Conservation (phyloP, 2,797 vertebrate species). For the Danionella dracula region DNA sequence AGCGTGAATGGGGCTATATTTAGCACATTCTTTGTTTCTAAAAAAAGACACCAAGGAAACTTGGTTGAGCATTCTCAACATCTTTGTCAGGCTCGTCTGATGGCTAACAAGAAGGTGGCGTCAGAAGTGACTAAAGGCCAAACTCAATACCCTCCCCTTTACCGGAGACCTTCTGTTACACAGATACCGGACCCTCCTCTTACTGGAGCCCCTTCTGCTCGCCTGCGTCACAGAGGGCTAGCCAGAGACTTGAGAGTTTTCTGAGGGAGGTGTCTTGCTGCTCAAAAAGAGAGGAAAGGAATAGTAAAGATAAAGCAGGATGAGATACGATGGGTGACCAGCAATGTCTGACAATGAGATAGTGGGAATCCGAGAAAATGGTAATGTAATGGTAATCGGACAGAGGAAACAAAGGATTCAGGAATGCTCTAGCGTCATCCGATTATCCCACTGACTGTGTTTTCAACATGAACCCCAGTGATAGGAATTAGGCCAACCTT, state of each 20-base stretch:
- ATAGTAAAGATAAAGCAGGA: constrained; percentile 38
- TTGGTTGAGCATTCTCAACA: constrained; percentile 48
- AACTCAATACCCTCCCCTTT: constrained; percentile 8
- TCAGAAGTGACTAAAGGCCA: constrained; percentile 10
- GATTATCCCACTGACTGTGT: constrained; percentile 51
- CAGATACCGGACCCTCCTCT: constrained; percentile 32
- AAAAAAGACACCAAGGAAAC: constrained; percentile 59
- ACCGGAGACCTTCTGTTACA: constrained; percentile 28
- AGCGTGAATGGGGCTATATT: constrained; percentile 52
- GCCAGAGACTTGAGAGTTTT: constrained; percentile 58
- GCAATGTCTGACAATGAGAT: constrained; percentile 2
- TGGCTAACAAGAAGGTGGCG: constrained; percentile 32
- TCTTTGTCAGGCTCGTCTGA: constrained; percentile 53
- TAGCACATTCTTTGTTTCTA: constrained; percentile 62
- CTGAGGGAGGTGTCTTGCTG: constrained; percentile 58
- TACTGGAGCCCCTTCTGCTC: constrained; percentile 54
- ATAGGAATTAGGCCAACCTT: constrained; percentile 49
- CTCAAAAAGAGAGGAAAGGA: constrained; percentile 61
- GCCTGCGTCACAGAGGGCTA: constrained; percentile 66
- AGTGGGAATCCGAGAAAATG: constrained; percentile 39
- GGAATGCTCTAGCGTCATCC: constrained; percentile 60
- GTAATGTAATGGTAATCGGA: background rate
- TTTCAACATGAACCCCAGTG: constrained; percentile 56
- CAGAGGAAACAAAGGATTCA: constrained; percentile 61
- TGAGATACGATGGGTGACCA: constrained; percentile 36